These are phyloP conservation scores for Bathynomus jamesi DNA, from an alignment of 1,140 invertebrate species.

Conservation along the genomic window DNA sequence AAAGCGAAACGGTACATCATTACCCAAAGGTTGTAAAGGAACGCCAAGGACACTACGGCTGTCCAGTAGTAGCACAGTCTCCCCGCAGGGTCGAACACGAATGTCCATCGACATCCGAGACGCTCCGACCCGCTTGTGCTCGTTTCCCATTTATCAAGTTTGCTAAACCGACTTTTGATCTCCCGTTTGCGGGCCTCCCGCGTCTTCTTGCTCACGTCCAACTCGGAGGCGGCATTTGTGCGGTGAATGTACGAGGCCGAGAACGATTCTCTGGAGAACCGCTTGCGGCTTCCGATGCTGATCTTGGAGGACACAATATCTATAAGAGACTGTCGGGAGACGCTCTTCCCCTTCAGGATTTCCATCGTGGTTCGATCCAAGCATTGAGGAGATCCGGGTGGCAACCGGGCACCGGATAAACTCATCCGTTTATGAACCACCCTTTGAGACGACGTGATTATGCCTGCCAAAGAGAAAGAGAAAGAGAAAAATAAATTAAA, in stretches of 20 bases:
- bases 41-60: conserved; percentile 93
- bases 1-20: conserved; percentile 98
- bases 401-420: conserved; percentile 47
- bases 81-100: conserved; percentile 73
- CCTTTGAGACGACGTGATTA: conserved; percentile 49
- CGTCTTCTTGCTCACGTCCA: conserved; percentile 58
- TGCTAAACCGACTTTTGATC: conserved; percentile 20
- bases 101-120: conserved; percentile 66
- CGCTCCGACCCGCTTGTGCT: conserved; percentile 41
- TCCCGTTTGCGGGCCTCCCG: conserved; percentile 35
- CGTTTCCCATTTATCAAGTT: conserved; percentile 49
- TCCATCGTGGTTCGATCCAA: conserved; percentile 33
- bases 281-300: conserved; percentile 51
- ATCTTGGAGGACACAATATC: conserved; percentile 61
- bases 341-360: conserved; percentile 45
- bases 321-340: conserved; percentile 52
- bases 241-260: conserved; percentile 60
- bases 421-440: conserved; percentile 47
- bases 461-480: conserved; percentile 44
- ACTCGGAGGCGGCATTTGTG: conserved; percentile 56
- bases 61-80: conserved; percentile 92
- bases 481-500: background rate
- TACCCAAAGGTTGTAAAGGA: conserved; percentile 98
- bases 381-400: conserved; percentile 45
- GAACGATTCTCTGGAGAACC: conserved; percentile 63